Evolutionary conservation across 92 coral and sea anemone species (phyloP), one percentile per base, ranked within the genome.

Genomic region (Plumapathes pennacea): DNA sequence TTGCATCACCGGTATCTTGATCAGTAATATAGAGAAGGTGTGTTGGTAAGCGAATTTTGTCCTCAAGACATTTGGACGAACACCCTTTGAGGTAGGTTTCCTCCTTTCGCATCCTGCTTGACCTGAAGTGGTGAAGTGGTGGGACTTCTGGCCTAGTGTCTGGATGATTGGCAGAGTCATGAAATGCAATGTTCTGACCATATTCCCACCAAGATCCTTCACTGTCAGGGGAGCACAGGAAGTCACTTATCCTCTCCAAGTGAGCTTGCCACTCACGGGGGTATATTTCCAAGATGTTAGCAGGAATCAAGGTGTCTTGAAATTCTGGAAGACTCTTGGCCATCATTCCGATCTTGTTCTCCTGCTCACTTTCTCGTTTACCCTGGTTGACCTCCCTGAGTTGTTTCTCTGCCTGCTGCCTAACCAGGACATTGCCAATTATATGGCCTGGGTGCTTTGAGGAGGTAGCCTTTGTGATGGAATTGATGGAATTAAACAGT

Each of bases 231-330:
- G 64, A 29, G 23, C 25, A 61, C 11, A 76, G 76, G 42, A 57
- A 76, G 43, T 67, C 76, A 37, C 62, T 37, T 4, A 76, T 58
- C 40, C 67, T 48, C 22, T 58, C 71, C 12, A 76, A 32, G 46
- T 76, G 76, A n/a, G 76, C 83, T 19, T 76, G 70, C 76, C 74
- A 64, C 25, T 65, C n/a, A n/a, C n/a, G n/a, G n/a, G n/a, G n/a
- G 56, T 25, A 13, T 11, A 26, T 28, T 47, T 50, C 33, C 10
- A 13, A 27, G 26, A 12, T 56, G 12, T 6, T 37, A 28, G 20
- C 47, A 17, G n/a, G 67, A 18, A 74, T 8, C 10, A 64, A 10
- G 2, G 82, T 74, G 51, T 74, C 57, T 24, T 39, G 69, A 11
- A 58, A 76, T 3, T 38, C 10, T 5, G 75, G 69, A 10, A 76